These are phyloP conservation scores for Hydriomena furcata DNA, from an alignment of 2,888 invertebrate species.

Conservation along the genomic window DNA sequence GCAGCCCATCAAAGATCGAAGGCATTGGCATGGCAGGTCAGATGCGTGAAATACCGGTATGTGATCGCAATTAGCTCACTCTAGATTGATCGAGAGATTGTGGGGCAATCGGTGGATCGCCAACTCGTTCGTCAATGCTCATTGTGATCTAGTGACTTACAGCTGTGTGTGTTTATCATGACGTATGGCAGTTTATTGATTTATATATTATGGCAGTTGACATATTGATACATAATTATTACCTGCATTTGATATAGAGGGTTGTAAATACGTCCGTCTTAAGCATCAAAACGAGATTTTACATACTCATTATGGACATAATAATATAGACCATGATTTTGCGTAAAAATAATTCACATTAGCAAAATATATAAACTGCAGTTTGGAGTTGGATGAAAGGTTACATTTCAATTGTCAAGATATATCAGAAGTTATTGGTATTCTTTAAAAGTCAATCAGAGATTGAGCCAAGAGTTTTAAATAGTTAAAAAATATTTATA, in stretches of 20 bases:
- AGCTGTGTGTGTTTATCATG: neutral
- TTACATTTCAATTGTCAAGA: constrained; percentile 1
- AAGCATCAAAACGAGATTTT: too few species aligned
- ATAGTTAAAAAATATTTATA: neutral
- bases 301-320: too few species aligned
- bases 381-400: neutral
- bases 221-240: too few species aligned
- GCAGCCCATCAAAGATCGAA: constrained; percentile 50
- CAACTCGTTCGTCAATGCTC: constrained; percentile 18
- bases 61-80: constrained; percentile 26
- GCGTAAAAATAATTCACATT: too few species aligned
- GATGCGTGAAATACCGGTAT: constrained; percentile 28
- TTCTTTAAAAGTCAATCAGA: constrained; percentile 1
- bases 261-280: too few species aligned
- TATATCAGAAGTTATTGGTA: neutral
- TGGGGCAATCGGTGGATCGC: constrained; percentile 26
- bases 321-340: too few species aligned
- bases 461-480: constrained; percentile 5
- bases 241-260: too few species aligned
- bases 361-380: too few species aligned
- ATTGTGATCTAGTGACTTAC: neutral
- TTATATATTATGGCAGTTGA: neutral
- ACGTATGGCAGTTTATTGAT: neutral
- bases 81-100: constrained; percentile 30
- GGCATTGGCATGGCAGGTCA: constrained; percentile 53